These are phyloP conservation scores for Pipistrellus pygmaeus DNA, from an alignment of 2,797 vertebrate genomes.

Conservation along the genomic window DNA sequence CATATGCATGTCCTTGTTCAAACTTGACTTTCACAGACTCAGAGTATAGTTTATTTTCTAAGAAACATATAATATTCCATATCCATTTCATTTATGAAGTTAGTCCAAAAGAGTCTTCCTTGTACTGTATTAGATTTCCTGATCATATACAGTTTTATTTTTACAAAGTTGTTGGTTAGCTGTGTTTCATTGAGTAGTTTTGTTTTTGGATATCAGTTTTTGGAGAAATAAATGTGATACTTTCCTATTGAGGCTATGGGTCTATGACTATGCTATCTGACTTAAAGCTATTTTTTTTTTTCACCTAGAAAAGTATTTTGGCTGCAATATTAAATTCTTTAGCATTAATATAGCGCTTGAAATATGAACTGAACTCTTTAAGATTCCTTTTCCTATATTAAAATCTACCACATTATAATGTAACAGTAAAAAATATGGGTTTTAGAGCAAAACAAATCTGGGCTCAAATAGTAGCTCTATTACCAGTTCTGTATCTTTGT, in stretches of 20 bases:
- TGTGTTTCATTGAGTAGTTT: not conserved
- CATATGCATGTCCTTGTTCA: not conserved
- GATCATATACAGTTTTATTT: conserved; percentile 28
- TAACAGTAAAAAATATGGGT: not conserved
- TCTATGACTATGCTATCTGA: not conserved
- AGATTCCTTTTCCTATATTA: not conserved
- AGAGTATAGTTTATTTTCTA: not conserved
- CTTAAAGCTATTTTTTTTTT: not conserved
- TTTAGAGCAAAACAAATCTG: not conserved
- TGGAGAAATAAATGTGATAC: not conserved
- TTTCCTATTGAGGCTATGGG: not conserved
- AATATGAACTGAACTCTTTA: conserved; percentile 21
- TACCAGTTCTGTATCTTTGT: not conserved
- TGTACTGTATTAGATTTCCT: not conserved
- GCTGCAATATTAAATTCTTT: not conserved
- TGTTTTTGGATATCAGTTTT: not conserved
- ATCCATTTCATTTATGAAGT: not conserved
- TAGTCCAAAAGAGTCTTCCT: not conserved
- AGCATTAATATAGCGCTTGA: not conserved
- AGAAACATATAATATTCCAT: not conserved
- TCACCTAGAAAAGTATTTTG: not conserved
- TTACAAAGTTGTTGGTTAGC: not conserved
- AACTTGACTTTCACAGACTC: not conserved
- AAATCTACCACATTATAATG: not conserved
- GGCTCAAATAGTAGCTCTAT: not conserved